Conservation (phyloP, 2,888 invertebrate genomes). For the Julus scandinavius region DNA sequence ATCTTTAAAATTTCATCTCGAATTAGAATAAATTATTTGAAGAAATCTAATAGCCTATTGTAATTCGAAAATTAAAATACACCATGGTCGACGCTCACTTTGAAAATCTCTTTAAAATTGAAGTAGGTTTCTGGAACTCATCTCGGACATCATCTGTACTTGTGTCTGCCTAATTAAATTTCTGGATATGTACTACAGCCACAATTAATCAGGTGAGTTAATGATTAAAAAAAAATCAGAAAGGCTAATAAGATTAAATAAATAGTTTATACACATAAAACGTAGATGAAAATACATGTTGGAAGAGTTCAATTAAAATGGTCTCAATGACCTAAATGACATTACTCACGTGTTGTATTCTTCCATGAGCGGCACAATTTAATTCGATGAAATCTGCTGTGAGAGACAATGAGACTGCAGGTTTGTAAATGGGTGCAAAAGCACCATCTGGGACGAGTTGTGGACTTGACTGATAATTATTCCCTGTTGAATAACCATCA, state of each 20-base stretch:
- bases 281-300: too few species aligned
- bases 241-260: too few species aligned
- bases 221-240: too few species aligned
- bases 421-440: constrained; percentile 56
- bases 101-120: not conserved
- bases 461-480: constrained; percentile 23
- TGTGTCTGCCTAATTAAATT: too few species aligned
- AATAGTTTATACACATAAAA: too few species aligned
- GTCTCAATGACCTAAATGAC: not conserved
- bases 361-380: constrained; percentile 56
- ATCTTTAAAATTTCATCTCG: not conserved
- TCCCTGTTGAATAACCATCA: constrained; percentile 41
- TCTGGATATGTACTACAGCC: too few species aligned
- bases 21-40: constrained; percentile 1
- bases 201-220: too few species aligned
- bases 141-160: not conserved
- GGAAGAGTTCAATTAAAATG: not conserved
- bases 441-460: constrained; percentile 55
- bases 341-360: constrained; percentile 55
- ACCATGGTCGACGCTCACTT: not conserved
- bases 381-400: constrained; percentile 57
- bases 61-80: not conserved
- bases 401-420: constrained; percentile 54
- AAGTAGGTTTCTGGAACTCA: not conserved
- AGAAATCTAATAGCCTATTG: not conserved